phyloP scores from a whole-genome alignment of 2,888 invertebrate species.

The Amphipyra tragopoginis region DNA sequence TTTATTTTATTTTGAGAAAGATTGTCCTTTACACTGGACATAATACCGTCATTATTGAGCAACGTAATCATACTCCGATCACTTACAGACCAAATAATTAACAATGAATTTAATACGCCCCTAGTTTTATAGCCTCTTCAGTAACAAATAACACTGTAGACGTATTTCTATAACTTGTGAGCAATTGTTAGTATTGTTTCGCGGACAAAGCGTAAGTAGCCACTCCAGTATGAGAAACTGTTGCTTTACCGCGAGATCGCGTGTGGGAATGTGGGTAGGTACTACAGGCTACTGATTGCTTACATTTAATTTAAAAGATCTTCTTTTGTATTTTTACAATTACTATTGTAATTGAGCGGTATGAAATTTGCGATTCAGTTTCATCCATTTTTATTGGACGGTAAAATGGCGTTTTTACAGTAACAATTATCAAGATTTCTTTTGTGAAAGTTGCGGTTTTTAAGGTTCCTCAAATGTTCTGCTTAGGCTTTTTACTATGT shows the following conservation, averaged over 20 bases:
- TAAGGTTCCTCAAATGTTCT: too few species aligned
- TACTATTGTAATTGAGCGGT: neutral
- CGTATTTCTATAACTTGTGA: slow-evolving; percentile 73
- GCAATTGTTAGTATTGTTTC: slow-evolving; percentile 80
- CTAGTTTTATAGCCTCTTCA: slow-evolving; percentile 70
- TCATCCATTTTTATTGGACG: neutral
- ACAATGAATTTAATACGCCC: slow-evolving; percentile 69
- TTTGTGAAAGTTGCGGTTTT: too few species aligned
- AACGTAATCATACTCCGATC: slow-evolving; percentile 69
- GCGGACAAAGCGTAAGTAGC: slow-evolving; percentile 77
- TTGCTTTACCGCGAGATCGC: slow-evolving; percentile 68
- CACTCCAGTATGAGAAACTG: slow-evolving; percentile 84
- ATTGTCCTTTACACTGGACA: neutral
- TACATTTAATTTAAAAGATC: slow-evolving; percentile 10
- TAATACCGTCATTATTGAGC: slow-evolving; percentile 22
- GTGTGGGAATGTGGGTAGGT: slow-evolving; percentile 83
- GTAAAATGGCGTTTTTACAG: neutral
- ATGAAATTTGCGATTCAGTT: neutral
- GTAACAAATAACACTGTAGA: slow-evolving; percentile 71
- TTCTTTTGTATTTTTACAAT: slow-evolving; percentile 7
- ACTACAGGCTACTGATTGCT: slow-evolving; percentile 21
- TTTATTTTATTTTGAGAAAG: too few species aligned
- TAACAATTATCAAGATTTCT: too few species aligned
- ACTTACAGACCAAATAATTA: slow-evolving; percentile 74
- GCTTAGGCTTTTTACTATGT: too few species aligned